phyloP scores from a whole-genome alignment of 2,113 vertebrate species.

The Sander vitreus region DNA sequence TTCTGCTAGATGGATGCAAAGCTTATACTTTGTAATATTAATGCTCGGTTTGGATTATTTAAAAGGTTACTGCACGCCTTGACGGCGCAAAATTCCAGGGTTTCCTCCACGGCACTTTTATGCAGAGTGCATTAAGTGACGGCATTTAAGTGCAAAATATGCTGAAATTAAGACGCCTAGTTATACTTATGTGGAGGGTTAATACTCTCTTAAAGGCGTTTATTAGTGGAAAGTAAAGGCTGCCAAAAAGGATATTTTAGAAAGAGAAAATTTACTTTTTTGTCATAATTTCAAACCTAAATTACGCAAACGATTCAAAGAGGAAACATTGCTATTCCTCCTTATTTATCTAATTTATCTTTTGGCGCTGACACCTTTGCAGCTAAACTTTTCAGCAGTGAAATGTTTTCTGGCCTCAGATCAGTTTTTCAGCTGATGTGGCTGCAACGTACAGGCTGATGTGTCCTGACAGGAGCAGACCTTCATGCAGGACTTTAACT shows the following conservation, averaged over 20 bases:
- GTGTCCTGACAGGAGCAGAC: background rate
- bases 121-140: constrained; percentile 11
- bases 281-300: background rate
- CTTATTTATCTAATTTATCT: background rate
- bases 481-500: background rate
- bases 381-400: constrained; percentile 8
- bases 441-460: background rate
- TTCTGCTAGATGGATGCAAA: constrained; percentile 21
- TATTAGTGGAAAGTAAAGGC: background rate
- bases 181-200: background rate
- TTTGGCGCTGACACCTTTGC: background rate
- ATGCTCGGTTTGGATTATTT: constrained; percentile 55
- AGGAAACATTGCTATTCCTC: background rate
- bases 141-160: background rate
- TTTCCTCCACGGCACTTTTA: constrained; percentile 5
- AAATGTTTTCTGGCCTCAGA: constrained; percentile 12
- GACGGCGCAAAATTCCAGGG: constrained; percentile 3
- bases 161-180: background rate
- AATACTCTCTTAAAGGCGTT: background rate
- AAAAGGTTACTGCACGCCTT: constrained; percentile 5
- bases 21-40: constrained; percentile 47
- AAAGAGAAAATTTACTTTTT: background rate
- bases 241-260: background rate
- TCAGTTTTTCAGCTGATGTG: constrained; percentile 20
- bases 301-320: background rate